Percentiles rank a stretch among this genome's conserved stretches.
phyloP scores from a whole-genome alignment of 2,797 vertebrate species.

The Setipinna tenuifilis region DNA sequence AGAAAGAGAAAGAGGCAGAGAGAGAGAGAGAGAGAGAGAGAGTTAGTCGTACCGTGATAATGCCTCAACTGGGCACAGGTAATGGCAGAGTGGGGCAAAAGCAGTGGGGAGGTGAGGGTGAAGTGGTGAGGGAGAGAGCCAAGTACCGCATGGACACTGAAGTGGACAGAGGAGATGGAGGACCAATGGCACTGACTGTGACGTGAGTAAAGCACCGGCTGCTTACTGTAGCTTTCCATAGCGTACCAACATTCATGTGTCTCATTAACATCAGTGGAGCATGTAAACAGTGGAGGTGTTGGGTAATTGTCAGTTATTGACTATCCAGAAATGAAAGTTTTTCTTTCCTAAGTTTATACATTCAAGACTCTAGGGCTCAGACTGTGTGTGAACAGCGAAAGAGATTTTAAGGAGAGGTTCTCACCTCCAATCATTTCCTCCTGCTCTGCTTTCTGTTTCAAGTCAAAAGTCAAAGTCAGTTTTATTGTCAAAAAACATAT shows the following conservation, averaged over 20 bases:
- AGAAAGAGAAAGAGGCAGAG: background rate
- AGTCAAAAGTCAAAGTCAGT: too few species aligned
- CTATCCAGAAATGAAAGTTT: background rate
- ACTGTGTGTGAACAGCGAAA: background rate
- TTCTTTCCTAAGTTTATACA: background rate
- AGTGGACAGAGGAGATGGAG: constrained; percentile 26
- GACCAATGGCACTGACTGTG: constrained; percentile 1
- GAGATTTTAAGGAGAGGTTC: too few species aligned
- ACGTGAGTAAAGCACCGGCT: background rate
- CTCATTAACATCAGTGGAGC: background rate
- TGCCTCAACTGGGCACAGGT: constrained; percentile 50
- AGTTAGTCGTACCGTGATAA: constrained; percentile 17
- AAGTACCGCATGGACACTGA: constrained; percentile 46
- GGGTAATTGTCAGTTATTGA: background rate
- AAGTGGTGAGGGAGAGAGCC: constrained; percentile 11
- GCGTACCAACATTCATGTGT: background rate
- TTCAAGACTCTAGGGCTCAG: background rate
- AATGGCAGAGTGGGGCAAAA: constrained; percentile 9
- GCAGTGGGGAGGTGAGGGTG: background rate
- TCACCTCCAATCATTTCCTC: background rate
- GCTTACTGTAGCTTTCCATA: background rate
- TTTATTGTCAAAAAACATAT: too few species aligned
- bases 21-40: background rate
- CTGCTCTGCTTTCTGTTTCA: constrained; percentile 32
- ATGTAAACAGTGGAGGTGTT: background rate